Evolutionary conservation across 2,888 invertebrate species (phyloP).

Genomic region (Diloba caeruleocephala): DNA sequence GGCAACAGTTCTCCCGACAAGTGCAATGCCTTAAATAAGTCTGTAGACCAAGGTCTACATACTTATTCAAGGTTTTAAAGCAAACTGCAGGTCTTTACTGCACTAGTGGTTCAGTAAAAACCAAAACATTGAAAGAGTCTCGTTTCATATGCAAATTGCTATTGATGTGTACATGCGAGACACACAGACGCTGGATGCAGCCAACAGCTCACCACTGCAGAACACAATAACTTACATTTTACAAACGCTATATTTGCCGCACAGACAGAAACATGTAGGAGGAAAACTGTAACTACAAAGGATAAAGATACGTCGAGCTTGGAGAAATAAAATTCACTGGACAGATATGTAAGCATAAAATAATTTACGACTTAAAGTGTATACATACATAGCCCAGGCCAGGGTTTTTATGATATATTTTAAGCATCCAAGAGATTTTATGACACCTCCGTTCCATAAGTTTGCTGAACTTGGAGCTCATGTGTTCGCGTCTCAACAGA

Average conservation of each 20-base stretch:
- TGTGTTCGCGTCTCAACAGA: constrained; percentile 62
- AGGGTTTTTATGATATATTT: constrained; percentile 57
- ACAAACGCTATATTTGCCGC: constrained; percentile 36
- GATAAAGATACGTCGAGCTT: constrained; percentile 51
- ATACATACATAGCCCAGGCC: constrained; percentile 43
- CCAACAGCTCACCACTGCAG: constrained; percentile 32
- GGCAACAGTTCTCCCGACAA: constrained; percentile 53
- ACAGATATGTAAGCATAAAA: constrained; percentile 55
- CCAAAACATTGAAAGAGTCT: constrained; percentile 78
- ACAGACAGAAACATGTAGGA: constrained; percentile 42
- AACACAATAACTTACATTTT: constrained; percentile 40
- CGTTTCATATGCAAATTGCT: constrained; percentile 82
- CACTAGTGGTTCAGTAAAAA: constrained; percentile 72
- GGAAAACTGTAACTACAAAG: constrained; percentile 43
- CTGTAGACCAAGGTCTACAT: constrained; percentile 63
- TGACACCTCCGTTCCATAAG: constrained; percentile 45
- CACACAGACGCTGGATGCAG: constrained; percentile 60
- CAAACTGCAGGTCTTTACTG: constrained; percentile 54
- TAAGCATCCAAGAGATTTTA: constrained; percentile 53
- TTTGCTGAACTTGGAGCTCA: constrained; percentile 54
- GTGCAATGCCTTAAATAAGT: constrained; percentile 62
- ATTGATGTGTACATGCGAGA: constrained; percentile 69
- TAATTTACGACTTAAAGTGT: constrained; percentile 56
- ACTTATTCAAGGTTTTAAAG: constrained; percentile 65
- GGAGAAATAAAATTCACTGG: constrained; percentile 53